Evolutionary conservation across 2,797 vertebrate genomes (phyloP).

Genomic region (Sylvia borin): DNA sequence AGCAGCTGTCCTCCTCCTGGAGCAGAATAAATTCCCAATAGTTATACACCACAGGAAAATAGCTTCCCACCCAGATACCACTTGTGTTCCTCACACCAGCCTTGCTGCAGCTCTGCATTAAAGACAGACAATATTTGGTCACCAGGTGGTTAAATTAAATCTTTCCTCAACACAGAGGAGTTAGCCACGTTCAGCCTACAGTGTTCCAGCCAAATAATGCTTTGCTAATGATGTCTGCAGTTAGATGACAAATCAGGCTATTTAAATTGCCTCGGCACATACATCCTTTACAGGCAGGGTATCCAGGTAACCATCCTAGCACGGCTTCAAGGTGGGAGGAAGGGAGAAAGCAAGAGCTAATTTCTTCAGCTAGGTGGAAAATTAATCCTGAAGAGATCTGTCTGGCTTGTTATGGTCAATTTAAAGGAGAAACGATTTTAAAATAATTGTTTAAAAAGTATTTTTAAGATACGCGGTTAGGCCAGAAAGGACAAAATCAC

Average conservation of each 20-base stretch:
- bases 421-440: slow-evolving; percentile 11
- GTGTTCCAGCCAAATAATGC: slow-evolving; percentile 28
- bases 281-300: slow-evolving; percentile 46
- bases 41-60: neutral
- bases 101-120: neutral
- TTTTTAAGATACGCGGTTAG: neutral
- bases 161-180: neutral
- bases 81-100: neutral
- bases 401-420: slow-evolving; percentile 12
- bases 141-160: slow-evolving; percentile 41
- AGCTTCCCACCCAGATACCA: neutral
- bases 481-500: neutral
- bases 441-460: neutral
- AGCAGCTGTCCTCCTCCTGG: neutral
- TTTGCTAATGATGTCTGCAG: slow-evolving; percentile 44
- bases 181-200: slow-evolving; percentile 29
- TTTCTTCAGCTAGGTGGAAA: slow-evolving; percentile 48
- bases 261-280: slow-evolving; percentile 11
- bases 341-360: slow-evolving; percentile 13
- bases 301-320: slow-evolving; percentile 58
- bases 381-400: slow-evolving; percentile 36
- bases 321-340: neutral
- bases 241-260: slow-evolving; percentile 61
- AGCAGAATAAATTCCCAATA: neutral
- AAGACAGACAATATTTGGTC: neutral